Evolutionary conservation across 2,797 vertebrate species (phyloP), one percentile per base, ranked within the genome.

Genomic region (Paramormyrops hopkinsi): DNA sequence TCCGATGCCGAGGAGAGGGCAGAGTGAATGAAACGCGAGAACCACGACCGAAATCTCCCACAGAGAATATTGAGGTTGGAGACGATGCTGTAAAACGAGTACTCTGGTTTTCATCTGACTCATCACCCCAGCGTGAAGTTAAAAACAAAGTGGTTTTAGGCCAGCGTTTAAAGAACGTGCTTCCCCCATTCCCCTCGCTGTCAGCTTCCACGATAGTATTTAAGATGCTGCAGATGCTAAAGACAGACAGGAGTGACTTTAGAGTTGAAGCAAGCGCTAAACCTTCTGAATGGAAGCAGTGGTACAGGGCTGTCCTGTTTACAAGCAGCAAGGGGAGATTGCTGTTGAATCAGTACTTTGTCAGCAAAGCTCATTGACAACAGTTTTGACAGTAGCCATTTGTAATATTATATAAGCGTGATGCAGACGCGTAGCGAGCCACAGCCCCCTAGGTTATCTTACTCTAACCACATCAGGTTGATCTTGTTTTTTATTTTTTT

Each of bases 31-130:
- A 89, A 76, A 87, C 9, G 46, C 6, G 46, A 87, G 51, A 50
- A 83, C 91, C 84, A 73, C 93, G 92, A 94, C 88, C 93, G 91
- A 94, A 89, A 87, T 91, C 89, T 92, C 92, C 91, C 90, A 91
- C 50, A 90, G 89, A 93, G 93, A 93, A 93, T 91, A 93, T 90
- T 41, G 88, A 94, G 92, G 93, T 94, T 91, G 90, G 56, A 91
- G 90, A 89, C 93, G 92, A 89, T 82, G 86, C 73, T 93, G 93
- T 95, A 93, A 94, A 93, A 94, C 88, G 73, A 92, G 94, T 93
- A 94, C 94, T 90, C 91, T 41, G 44, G 82, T 89, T 29, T 85
- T 62, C 25, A 3, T 86, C 62, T 89, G 89, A 89, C 48, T 89
- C 89, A 73, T 84, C 46, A 41, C 85, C 84, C 29, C 29, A 19